A percentile compares a stretch with the other conserved stretches of the same genome.
Evolutionary conservation across 2,113 vertebrate genomes (phyloP).

Genomic region (Neogobius melanostomus): DNA sequence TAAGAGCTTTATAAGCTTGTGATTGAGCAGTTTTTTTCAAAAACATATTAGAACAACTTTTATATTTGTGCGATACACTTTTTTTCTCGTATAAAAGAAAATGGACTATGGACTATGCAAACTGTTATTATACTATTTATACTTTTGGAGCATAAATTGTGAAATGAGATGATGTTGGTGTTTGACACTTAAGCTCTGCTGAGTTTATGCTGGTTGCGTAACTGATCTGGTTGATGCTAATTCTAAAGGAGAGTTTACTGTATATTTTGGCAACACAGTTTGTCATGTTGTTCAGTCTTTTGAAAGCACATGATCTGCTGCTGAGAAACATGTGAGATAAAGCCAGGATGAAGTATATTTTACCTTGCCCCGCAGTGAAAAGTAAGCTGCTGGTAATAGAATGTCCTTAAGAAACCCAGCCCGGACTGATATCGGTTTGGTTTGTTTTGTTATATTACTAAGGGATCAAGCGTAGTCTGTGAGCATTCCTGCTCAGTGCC

Average conservation of each 20-base stretch:
- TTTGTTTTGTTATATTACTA: constrained; percentile 49
- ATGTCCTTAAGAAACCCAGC: constrained; percentile 45
- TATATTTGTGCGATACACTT: too few relatives aligned
- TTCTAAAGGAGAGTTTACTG: constrained; percentile 25
- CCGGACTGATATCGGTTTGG: constrained; percentile 19
- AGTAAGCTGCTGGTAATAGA: constrained; percentile 16
- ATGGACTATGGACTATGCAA: too few relatives aligned
- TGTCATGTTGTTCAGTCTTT: constrained; percentile 41
- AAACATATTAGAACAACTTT: too few relatives aligned
- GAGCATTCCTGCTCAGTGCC: constrained; percentile 35
- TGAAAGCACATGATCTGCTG: constrained; percentile 60
- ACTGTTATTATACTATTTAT: background rate
- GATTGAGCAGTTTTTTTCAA: too few relatives aligned
- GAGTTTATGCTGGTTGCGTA: constrained; percentile 17
- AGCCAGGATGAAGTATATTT: constrained; percentile 3
- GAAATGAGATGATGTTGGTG: constrained; percentile 13
- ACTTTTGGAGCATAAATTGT: background rate
- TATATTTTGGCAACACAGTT: constrained; percentile 64
- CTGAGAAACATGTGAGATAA: constrained; percentile 59
- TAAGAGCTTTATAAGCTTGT: too few relatives aligned
- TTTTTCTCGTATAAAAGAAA: too few relatives aligned
- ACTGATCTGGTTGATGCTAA: constrained; percentile 20
- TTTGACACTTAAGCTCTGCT: constrained; percentile 5
- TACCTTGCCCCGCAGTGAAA: constrained; percentile 21
- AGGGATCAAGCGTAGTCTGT: constrained; percentile 33